phyloP scores from a whole-genome alignment of 2,888 invertebrate species.

The Drosophila tripunctata region DNA sequence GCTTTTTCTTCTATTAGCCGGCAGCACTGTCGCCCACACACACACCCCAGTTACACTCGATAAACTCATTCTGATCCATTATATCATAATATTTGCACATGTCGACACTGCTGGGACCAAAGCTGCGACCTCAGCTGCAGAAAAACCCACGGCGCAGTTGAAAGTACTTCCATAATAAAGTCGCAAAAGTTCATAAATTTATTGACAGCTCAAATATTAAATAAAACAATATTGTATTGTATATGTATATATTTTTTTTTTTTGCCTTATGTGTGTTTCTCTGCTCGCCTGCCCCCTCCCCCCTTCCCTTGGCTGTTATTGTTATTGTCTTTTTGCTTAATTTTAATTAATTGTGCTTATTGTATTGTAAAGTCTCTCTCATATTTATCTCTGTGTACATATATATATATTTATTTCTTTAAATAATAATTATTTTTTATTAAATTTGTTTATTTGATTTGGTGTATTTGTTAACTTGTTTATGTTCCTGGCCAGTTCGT shows the following conservation, averaged over 20 bases:
- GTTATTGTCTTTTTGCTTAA: constrained; percentile 49
- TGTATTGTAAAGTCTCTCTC: constrained; percentile 37
- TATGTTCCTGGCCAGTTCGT: constrained; percentile 38
- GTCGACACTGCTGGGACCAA: constrained; percentile 6
- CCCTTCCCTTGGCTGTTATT: constrained; percentile 5
- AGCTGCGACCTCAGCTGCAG: constrained; percentile 44
- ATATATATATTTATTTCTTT: constrained; percentile 17
- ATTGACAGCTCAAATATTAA: constrained; percentile 71
- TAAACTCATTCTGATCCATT: background rate
- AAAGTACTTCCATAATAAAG: constrained; percentile 52
- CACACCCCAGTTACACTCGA: background rate
- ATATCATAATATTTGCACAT: constrained; percentile 34
- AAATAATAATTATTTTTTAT: constrained; percentile 6
- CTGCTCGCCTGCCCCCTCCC: too few relatives aligned
- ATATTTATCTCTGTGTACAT: too few relatives aligned
- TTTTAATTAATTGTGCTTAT: constrained; percentile 71
- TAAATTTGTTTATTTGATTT: constrained; percentile 7
- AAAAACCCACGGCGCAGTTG: constrained; percentile 65
- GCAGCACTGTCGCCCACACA: background rate
- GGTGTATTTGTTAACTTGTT: constrained; percentile 55
- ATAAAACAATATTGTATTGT: constrained; percentile 19
- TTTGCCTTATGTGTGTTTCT: constrained; percentile 2
- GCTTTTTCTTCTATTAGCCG: background rate
- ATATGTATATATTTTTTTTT: constrained; percentile 8
- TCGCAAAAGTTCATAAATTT: constrained; percentile 68